Evolutionary conservation across 2,888 invertebrate species (phyloP).

Genomic region (Hirtodrosophila duncani): DNA sequence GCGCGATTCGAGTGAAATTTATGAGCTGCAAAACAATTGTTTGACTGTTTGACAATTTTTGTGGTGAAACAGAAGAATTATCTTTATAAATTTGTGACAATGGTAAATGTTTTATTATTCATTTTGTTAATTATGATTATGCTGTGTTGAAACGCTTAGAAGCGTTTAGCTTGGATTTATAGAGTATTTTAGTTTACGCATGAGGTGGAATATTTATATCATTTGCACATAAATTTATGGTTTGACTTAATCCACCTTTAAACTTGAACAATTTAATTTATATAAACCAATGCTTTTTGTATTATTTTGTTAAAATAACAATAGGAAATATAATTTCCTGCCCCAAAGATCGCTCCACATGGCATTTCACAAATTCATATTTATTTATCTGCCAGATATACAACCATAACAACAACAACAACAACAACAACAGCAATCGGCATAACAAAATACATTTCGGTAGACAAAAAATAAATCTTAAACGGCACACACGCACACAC

Average conservation of each 20-base stretch:
- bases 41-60: conserved; percentile 1
- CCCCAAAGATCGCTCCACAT: conserved; percentile 14
- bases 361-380: conserved; percentile 51
- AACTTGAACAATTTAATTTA: conserved; percentile 50
- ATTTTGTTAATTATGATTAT: too few species aligned
- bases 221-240: conserved; percentile 63
- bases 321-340: conserved; percentile 56
- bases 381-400: conserved; percentile 39
- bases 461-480: conserved; percentile 38
- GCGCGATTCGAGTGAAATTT: conserved; percentile 29
- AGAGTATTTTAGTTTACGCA: conserved; percentile 18
- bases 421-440: conserved; percentile 16
- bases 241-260: conserved; percentile 70
- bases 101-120: too few species aligned
- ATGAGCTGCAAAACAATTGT: conserved; percentile 27
- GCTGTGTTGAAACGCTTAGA: too few species aligned
- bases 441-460: conserved; percentile 28
- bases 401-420: conserved; percentile 6
- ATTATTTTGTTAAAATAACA: conserved; percentile 17
- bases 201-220: conserved; percentile 31
- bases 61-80: background rate
- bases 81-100: conserved; percentile 21
- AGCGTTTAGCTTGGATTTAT: too few species aligned
- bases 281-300: conserved; percentile 16
- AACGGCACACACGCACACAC: conserved; percentile 14